phyloP scores from a whole-genome alignment of 2,888 invertebrate genomes.

The Caenorhabditis becei region DNA sequence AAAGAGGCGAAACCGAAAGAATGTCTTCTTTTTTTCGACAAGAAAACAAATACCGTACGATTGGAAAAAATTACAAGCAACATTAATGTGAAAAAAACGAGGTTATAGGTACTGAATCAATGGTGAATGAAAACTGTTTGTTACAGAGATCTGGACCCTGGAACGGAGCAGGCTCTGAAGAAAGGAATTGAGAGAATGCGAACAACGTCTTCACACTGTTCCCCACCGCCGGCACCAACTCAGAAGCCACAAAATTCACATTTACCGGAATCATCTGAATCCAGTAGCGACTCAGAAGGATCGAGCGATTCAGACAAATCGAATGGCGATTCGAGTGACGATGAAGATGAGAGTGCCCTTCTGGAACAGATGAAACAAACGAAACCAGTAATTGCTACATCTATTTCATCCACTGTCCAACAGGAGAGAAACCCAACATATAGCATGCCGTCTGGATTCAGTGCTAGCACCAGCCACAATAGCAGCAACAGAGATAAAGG shows the following conservation, averaged over 20 bases:
- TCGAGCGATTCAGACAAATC: constrained; percentile 44
- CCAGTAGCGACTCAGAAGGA: constrained; percentile 51
- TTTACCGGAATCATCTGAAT: constrained; percentile 38
- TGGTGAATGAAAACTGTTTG: neutral
- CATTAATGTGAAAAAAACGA: constrained; percentile 77
- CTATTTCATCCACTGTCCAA: neutral
- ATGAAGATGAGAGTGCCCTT: constrained; percentile 32
- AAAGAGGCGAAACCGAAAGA: constrained; percentile 79
- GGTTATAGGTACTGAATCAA: constrained; percentile 55
- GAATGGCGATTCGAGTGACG: constrained; percentile 33
- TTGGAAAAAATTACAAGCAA: constrained; percentile 76
- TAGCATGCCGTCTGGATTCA: neutral
- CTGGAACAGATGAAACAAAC: constrained; percentile 30
- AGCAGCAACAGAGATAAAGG: neutral
- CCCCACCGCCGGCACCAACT: constrained; percentile 1
- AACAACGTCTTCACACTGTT: constrained; percentile 31
- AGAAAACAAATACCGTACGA: constrained; percentile 69
- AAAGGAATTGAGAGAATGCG: constrained; percentile 64
- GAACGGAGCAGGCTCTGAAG: constrained; percentile 60
- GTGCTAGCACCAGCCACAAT: neutral
- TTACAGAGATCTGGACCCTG: constrained; percentile 66
- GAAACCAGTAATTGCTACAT: neutral
- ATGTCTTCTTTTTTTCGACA: constrained; percentile 78
- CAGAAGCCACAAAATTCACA: neutral
- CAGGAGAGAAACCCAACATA: neutral